These are phyloP conservation scores for Hemicrepidius hirtus DNA, from an alignment of 2,888 invertebrate genomes.

Conservation along the genomic window DNA sequence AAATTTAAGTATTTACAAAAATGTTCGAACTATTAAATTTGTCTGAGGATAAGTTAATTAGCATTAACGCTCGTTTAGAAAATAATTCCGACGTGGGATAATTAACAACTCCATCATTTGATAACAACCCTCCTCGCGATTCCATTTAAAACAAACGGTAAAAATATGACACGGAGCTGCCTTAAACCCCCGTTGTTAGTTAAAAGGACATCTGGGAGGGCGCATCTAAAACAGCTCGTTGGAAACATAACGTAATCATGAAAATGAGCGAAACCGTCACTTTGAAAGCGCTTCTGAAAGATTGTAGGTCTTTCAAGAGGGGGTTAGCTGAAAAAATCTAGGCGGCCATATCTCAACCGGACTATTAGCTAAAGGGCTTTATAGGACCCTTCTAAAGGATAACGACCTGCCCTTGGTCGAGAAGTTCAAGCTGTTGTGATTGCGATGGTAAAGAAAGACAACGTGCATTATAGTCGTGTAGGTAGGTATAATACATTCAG, in stretches of 20 bases:
- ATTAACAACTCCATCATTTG: no score
- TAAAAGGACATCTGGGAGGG: conserved; percentile 20
- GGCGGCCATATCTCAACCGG: conserved; percentile 10
- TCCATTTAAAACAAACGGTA: not conserved
- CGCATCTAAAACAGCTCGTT: conserved; percentile 7
- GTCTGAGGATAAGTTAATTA: no score
- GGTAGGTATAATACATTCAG: no score
- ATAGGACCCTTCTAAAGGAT: conserved; percentile 21
- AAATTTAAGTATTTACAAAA: no score
- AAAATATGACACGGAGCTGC: not conserved
- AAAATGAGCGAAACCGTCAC: conserved; percentile 27
- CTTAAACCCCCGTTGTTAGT: not conserved
- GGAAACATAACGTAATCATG: conserved; percentile 21
- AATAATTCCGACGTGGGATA: no score
- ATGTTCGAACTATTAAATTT: no score
- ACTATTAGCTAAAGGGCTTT: conserved; percentile 24
- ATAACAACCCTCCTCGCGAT: conserved; percentile 2
- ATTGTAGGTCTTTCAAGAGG: not conserved
- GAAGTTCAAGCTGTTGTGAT: not conserved
- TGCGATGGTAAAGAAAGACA: not conserved
- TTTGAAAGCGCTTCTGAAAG: conserved; percentile 15
- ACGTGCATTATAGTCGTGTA: not conserved
- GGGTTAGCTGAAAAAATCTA: conserved; percentile 17
- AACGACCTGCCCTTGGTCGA: conserved; percentile 8
- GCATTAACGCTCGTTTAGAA: no score